These are phyloP conservation scores for Jaculus jaculus DNA, from an alignment of 2,113 vertebrate genomes.

Conservation along the genomic window DNA sequence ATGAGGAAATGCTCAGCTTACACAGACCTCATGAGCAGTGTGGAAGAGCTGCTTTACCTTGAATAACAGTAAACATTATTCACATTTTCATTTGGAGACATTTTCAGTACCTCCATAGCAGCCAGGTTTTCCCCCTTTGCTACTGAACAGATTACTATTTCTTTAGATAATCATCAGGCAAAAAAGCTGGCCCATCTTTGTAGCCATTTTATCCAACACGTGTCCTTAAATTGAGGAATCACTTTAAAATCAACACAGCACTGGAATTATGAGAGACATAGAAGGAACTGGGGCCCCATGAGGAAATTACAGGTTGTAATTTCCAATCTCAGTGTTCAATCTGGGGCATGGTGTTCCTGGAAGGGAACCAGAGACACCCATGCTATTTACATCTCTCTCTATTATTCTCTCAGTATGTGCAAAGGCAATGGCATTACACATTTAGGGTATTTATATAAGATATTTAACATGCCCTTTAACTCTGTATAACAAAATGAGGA, in stretches of 20 bases:
- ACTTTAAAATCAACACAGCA: background rate
- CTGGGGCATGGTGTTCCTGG: background rate
- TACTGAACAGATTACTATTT: background rate
- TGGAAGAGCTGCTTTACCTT: background rate
- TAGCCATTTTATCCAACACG: background rate
- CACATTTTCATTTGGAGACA: background rate
- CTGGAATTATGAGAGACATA: background rate
- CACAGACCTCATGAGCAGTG: background rate
- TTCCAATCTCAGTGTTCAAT: slow-evolving; percentile 20
- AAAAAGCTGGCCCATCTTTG: background rate
- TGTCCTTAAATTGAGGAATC: slow-evolving; percentile 36
- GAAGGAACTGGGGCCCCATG: background rate
- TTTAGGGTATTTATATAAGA: background rate
- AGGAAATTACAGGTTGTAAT: background rate
- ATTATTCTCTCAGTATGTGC: slow-evolving; percentile 44
- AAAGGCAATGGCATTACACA: background rate
- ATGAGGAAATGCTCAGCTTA: background rate
- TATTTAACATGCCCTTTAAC: background rate
- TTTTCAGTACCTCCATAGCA: background rate
- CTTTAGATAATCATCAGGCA: background rate
- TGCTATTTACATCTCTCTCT: background rate
- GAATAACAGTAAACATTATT: background rate
- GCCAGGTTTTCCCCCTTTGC: background rate
- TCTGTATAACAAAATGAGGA: background rate
- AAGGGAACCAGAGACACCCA: background rate